Percentiles rank a stretch among this genome's conserved stretches.
Conservation (phyloP, 2,797 vertebrate species). For the Cephalopachus bancanus region DNA sequence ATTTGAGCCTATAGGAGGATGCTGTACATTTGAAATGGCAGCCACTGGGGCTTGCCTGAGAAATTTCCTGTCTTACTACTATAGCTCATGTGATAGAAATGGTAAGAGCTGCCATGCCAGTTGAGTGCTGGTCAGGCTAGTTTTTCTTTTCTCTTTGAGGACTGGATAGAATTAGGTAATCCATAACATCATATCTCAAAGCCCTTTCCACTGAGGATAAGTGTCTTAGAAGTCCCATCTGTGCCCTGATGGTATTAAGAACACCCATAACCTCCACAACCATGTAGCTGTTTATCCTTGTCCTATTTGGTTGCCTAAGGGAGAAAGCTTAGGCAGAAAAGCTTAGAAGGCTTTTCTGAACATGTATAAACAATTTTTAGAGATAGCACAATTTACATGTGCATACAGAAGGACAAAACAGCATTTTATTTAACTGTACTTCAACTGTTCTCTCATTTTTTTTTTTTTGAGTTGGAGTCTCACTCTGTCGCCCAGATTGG, state of each 20-base stretch:
- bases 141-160: conserved; percentile 62
- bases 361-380: background rate
- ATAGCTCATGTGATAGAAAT: conserved; percentile 55
- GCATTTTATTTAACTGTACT: conserved; percentile 65
- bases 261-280: conserved; percentile 20
- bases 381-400: conserved; percentile 48
- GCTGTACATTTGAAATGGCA: conserved; percentile 66
- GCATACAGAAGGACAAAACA: background rate
- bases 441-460: conserved; percentile 45
- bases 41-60: background rate
- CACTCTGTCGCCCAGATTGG: no score
- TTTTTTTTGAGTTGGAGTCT: no score
- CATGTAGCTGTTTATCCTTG: background rate
- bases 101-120: conserved; percentile 56
- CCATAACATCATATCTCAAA: conserved; percentile 55
- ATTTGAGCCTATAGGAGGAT: conserved; percentile 56
- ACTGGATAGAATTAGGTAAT: conserved; percentile 59
- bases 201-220: conserved; percentile 16
- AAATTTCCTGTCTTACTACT: conserved; percentile 59
- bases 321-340: background rate
- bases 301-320: background rate
- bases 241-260: conserved; percentile 64
- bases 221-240: conserved; percentile 69
- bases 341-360: background rate
- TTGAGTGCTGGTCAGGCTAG: conserved; percentile 63